These are phyloP conservation scores for Hylomyscus alleni DNA, from an alignment of 2,797 vertebrate genomes.

Conservation along the genomic window DNA sequence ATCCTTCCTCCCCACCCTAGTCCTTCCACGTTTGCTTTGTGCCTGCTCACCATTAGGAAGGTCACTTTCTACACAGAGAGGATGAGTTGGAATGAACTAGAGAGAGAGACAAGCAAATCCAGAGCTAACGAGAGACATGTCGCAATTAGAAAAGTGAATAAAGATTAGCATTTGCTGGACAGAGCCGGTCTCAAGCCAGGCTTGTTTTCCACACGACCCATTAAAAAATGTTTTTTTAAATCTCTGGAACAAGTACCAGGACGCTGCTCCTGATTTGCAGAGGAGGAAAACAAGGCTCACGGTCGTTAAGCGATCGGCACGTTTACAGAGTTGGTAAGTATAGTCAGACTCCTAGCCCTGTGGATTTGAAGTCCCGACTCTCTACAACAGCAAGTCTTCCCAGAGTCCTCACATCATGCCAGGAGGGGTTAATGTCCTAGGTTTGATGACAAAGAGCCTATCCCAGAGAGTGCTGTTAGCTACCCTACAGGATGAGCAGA, in stretches of 20 bases:
- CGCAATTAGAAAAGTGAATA: neutral
- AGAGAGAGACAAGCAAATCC: neutral
- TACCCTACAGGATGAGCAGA: neutral
- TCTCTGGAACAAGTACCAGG: neutral
- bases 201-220: neutral
- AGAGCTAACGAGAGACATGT: neutral
- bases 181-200: neutral
- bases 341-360: neutral
- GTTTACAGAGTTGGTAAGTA: neutral
- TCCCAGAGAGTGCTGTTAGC: neutral
- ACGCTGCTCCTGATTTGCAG: neutral
- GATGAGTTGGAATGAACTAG: neutral
- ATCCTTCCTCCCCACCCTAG: neutral
- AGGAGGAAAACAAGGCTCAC: neutral
- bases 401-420: neutral
- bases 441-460: neutral
- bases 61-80: neutral
- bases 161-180: neutral
- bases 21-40: neutral
- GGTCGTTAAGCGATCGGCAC: neutral
- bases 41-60: neutral
- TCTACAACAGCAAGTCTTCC: neutral
- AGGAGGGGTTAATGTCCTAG: neutral
- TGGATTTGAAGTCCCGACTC: neutral
- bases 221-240: neutral